These are phyloP conservation scores for Ichneumoninae sp. DNA, from an alignment of 2,888 invertebrate species.

Conservation along the genomic window DNA sequence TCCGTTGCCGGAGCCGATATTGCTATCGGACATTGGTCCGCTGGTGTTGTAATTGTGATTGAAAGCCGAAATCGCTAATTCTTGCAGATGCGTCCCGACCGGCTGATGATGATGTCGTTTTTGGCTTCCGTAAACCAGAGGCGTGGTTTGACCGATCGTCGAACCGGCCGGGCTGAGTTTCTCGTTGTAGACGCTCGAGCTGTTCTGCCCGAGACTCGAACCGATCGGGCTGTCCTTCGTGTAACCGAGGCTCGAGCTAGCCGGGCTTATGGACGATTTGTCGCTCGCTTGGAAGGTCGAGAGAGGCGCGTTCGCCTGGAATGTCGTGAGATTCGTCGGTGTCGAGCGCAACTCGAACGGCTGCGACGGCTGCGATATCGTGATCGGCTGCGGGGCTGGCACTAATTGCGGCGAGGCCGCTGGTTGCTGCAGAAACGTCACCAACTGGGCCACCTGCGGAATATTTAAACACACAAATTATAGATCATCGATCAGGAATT, in stretches of 20 bases:
- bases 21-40: constrained; percentile 62
- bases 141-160: constrained; percentile 80
- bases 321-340: constrained; percentile 81
- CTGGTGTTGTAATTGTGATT: constrained; percentile 81
- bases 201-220: constrained; percentile 79
- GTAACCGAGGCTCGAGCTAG: constrained; percentile 81
- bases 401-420: constrained; percentile 83
- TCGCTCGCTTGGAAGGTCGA: constrained; percentile 82
- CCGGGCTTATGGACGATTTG: constrained; percentile 81
- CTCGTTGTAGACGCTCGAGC: constrained; percentile 77
- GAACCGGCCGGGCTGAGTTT: constrained; percentile 81
- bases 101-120: constrained; percentile 70
- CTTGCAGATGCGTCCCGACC: constrained; percentile 78
- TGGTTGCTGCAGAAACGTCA: constrained; percentile 90
- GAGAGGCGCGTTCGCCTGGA: constrained; percentile 81
- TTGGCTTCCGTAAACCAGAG: constrained; percentile 78
- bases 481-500: background rate
- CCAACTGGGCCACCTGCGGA: constrained; percentile 89
- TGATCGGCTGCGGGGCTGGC: constrained; percentile 83
- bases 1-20: constrained; percentile 69
- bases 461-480: constrained; percentile 24
- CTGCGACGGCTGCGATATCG: constrained; percentile 74
- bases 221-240: constrained; percentile 79
- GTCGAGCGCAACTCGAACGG: constrained; percentile 77
- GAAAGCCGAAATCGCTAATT: constrained; percentile 82